phyloP scores from a whole-genome alignment of 1,140 invertebrate species.

The Tetramorium simillimum region DNA sequence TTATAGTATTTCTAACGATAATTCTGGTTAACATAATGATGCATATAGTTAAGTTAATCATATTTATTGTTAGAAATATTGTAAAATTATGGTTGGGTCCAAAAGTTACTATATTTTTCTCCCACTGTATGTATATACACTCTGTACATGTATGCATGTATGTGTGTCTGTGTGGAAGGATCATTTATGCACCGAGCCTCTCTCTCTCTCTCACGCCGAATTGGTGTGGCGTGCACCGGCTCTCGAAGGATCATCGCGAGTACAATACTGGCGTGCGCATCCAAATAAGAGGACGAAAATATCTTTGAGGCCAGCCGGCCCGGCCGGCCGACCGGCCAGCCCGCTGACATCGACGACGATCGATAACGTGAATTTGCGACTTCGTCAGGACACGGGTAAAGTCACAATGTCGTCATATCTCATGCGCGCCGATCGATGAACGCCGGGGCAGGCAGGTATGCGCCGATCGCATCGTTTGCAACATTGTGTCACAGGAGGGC shows the following conservation, averaged over 20 bases:
- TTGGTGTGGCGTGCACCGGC: slow-evolving; percentile 6
- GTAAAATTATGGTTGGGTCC: too few species aligned
- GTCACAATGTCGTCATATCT: slow-evolving; percentile 62
- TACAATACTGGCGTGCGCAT: slow-evolving; percentile 33
- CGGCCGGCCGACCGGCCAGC: slow-evolving; percentile 16
- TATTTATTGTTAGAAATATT: too few species aligned
- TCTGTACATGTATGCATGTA: not conserved
- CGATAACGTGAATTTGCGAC: slow-evolving; percentile 62
- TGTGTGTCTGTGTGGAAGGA: not conserved
- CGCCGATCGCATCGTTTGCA: slow-evolving; percentile 55
- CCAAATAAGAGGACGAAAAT: slow-evolving; percentile 55
- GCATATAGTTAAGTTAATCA: too few species aligned
- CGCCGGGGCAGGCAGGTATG: slow-evolving; percentile 19
- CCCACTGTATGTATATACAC: too few species aligned
- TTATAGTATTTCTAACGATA: too few species aligned
- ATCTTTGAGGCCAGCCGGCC: slow-evolving; percentile 25
- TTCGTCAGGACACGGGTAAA: slow-evolving; percentile 57
- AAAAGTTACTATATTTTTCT: too few species aligned
- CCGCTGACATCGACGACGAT: slow-evolving; percentile 55
- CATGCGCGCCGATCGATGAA: slow-evolving; percentile 45
- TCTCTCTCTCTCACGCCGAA: too few species aligned
- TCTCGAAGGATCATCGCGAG: slow-evolving; percentile 33
- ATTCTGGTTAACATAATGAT: too few species aligned
- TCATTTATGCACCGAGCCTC: not conserved
- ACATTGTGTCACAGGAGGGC: slow-evolving; percentile 59